Evolutionary conservation across 2,113 vertebrate genomes (phyloP).

Genomic region (Lophius piscatorius): DNA sequence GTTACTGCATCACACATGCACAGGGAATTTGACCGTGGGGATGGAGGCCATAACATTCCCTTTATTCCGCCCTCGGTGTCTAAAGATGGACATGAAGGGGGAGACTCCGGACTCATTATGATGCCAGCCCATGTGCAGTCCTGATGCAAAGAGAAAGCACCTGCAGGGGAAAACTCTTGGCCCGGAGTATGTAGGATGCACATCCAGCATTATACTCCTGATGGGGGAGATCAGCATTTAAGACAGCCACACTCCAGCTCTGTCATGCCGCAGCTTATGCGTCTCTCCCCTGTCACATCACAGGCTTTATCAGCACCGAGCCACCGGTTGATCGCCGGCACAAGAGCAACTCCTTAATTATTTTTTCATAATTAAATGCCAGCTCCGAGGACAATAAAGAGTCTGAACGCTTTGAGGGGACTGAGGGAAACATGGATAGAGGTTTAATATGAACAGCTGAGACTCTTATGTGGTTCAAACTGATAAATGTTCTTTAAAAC

Average conservation of each 20-base stretch:
- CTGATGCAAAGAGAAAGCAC: background rate
- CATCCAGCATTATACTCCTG: constrained; percentile 37
- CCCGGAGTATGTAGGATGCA: constrained; percentile 39
- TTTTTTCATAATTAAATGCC: constrained; percentile 61
- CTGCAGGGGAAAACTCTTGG: background rate
- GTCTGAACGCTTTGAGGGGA: background rate
- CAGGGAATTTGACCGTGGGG: constrained; percentile 8
- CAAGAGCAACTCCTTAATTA: constrained; percentile 52
- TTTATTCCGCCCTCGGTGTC: constrained; percentile 6
- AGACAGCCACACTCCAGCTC: constrained; percentile 11
- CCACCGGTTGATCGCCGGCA: constrained; percentile 49
- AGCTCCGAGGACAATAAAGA: constrained; percentile 39
- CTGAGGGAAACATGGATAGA: constrained; percentile 21
- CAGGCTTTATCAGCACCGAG: constrained; percentile 56
- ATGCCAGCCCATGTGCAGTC: no score
- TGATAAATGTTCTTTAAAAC: no score
- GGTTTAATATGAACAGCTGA: no score
- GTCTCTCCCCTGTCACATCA: constrained; percentile 25
- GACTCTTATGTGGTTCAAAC: no score
- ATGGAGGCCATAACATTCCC: background rate
- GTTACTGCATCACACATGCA: constrained; percentile 38
- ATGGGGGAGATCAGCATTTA: constrained; percentile 32
- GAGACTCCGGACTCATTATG: no score
- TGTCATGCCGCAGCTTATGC: constrained; percentile 29
- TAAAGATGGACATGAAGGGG: no score